Conservation (phyloP, 2,113 vertebrate genomes). For the Tenrec ecaudatus region DNA sequence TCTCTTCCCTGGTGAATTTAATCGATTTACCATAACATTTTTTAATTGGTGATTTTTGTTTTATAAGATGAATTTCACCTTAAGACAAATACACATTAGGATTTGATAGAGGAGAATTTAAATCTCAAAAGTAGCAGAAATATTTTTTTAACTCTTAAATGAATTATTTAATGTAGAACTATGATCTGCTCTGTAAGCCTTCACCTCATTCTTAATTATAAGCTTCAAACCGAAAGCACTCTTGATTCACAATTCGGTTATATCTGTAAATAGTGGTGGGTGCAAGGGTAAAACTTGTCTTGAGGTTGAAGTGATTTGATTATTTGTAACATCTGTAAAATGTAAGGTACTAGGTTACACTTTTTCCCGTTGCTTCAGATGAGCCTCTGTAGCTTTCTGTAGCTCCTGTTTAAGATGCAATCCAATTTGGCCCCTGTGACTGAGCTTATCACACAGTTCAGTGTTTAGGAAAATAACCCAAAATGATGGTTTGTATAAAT, state of each 20-base stretch:
- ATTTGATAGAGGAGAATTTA: neutral
- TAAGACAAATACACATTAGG: conserved; percentile 12
- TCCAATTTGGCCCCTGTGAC: neutral
- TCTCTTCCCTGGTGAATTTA: no score
- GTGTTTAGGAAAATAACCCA: conserved; percentile 16
- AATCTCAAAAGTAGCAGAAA: conserved; percentile 40
- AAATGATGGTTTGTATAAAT: conserved; percentile 4
- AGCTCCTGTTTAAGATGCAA: conserved; percentile 42
- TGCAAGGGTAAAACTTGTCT: neutral
- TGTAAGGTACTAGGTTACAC: neutral
- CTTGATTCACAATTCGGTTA: neutral
- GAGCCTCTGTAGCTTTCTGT: neutral
- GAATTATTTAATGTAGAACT: no score
- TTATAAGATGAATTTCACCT: conserved; percentile 36
- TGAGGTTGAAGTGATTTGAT: conserved; percentile 30
- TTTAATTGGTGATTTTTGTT: conserved; percentile 35
- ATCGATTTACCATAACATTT: neutral
- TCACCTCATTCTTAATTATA: no score
- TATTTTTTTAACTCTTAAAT: neutral
- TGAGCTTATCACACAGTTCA: neutral
- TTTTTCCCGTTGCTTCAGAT: conserved; percentile 10
- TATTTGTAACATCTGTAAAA: conserved; percentile 48
- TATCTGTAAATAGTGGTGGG: neutral
- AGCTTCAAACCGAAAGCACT: no score
- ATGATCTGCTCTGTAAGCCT: no score